Evolutionary conservation across 2,113 vertebrate genomes (phyloP).

Genomic region (Daphoenositta chrysoptera): DNA sequence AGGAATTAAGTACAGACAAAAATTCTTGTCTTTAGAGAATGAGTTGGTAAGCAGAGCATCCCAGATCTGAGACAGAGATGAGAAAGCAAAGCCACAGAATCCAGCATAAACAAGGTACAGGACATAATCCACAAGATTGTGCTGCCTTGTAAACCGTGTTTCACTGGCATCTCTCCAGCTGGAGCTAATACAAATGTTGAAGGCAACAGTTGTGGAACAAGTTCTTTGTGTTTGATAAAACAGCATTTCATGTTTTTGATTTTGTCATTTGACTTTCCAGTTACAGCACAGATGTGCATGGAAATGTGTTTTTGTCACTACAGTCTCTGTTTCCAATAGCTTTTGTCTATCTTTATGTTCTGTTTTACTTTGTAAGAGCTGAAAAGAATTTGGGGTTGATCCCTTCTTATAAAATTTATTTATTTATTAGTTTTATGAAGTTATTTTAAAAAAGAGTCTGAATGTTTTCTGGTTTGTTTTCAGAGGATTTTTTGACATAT

Average conservation of each 20-base stretch:
- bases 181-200: not conserved
- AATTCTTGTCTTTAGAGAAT: not conserved
- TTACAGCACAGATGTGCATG: not conserved
- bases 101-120: constrained; percentile 10
- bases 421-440: not conserved
- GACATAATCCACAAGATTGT: not conserved
- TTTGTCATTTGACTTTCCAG: constrained; percentile 1
- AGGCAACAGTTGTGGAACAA: not conserved
- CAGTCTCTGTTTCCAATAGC: not conserved
- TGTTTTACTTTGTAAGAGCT: not conserved
- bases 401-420: not conserved
- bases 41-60: not conserved
- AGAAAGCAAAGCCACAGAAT: not conserved
- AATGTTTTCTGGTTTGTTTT: not conserved
- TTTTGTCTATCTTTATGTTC: not conserved
- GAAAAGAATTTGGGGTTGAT: not conserved
- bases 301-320: not conserved
- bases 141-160: not conserved
- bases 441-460: not conserved
- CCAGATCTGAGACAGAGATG: not conserved
- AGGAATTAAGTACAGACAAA: not conserved
- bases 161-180: not conserved
- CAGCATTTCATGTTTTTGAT: not conserved
- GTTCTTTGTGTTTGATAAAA: constrained; percentile 4
- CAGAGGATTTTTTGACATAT: not conserved